Base-by-base conservation (phyloP, 2,888 invertebrate genomes). In the Mesoligia furuncula region DNA sequence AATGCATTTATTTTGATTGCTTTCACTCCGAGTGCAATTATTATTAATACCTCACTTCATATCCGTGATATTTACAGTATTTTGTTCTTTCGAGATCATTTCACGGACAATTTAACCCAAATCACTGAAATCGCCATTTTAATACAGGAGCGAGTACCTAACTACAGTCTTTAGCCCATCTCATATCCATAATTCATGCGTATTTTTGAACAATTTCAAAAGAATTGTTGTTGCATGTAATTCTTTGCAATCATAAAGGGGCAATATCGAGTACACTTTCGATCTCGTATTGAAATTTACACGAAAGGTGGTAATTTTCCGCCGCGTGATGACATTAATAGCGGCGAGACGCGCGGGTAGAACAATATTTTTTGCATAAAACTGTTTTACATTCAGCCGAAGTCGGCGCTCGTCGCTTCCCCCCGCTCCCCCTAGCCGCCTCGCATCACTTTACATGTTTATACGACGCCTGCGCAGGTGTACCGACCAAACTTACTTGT, bases 261-360 rank as follows among this genome's bases (percentile, higher is more conserved):
- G 91, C 88, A 90, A 88, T 89, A 89, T 90, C 86, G 89, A 88
- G 89, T 91, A 90, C 92, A 93, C 94, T 94, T 94, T 95, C 93
- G 93, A 94, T 95, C 89, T 93, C 88, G 88, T 91, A 95, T 95
- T 95, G 92, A 95, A 95, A 95, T 95, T 94, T 94, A 94, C 93
- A 94, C 93, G 94, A 94, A 95, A 95, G 94, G 92, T 93, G 94
- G 94, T 93, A 94, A 96, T 96, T 96, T 96, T 96, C 94, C 95
- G 95, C 91, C 85, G 90, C 88, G 90, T 95, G 96, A 94, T 93
- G 94, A 94, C 94, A 95, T 94, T 96, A 96, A 96, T 95, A 92
- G 93, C 91, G 81, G 87, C 90, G 79, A 92, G 92, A 90, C 88
- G 91, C 88, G 90, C 87, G 88, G 87, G 91, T 90, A 91, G 90